Evolutionary conservation across 2,113 vertebrate genomes (phyloP), one percentile per base, ranked within the genome.

Genomic region (Polyodon spathula): DNA sequence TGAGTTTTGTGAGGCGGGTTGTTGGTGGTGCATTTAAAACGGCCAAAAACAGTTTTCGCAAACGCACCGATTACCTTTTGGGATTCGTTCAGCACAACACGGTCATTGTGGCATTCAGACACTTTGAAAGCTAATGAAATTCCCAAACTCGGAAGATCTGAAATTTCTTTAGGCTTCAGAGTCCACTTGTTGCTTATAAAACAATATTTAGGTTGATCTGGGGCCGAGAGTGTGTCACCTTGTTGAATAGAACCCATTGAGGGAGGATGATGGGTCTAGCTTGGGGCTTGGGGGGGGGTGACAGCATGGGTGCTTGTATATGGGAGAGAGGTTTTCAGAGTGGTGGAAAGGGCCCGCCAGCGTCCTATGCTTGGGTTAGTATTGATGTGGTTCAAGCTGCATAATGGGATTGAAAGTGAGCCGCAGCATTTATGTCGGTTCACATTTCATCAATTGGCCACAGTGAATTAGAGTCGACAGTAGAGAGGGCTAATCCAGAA

Each of bases 361-460:
- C 72, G 74, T 77, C 81, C 85, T 84, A 79, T 85, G 83, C 84
- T 84, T 83, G 80, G 88, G 89, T 78, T 81, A 75, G 83, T 64
- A 82, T 90, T 85, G 85, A 85, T 73, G 83, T 76, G 84, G 83
- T 83, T 84, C 84, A 66, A 76, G n/a, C 86, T 79, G 89, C 79
- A 86, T 90, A 90, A 90, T 89, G 81, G 91, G 88, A 91, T 86
- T 89, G 87, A 76, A 83, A 88, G 81, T 81, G 81, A 86, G 85
- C 78, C 85, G 77, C 82, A 84, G 90, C 83, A 89, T 92, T 91
- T 90, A 83, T 90, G 91, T 92, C 91, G 89, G 84, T 92, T 88
- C 83, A 83, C 91, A 92, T 93, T 89, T 81, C 86, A 69, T 88
- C 88, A 84, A 77, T 89, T 84, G 88, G 84, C 14, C 42, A 65